A percentile compares a stretch with the other conserved stretches of the same genome.
These are phyloP conservation scores for Calephelis nemesis DNA, from an alignment of 1,140 invertebrate genomes.

Conservation along the genomic window DNA sequence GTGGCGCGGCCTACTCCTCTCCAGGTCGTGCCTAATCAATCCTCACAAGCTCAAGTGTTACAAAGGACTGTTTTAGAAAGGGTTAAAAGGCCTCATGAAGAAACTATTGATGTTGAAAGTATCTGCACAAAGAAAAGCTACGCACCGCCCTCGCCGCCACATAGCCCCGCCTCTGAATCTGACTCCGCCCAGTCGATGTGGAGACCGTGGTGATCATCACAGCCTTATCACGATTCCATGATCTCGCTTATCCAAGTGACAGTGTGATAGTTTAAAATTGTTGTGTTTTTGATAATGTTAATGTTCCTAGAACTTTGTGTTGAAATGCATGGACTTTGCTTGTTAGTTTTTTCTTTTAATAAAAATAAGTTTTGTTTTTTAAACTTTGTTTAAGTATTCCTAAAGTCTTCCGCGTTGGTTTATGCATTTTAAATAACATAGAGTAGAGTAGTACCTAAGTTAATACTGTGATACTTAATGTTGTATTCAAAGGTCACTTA, in stretches of 20 bases:
- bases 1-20: slow-evolving; percentile 63
- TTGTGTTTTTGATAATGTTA: slow-evolving; percentile 65
- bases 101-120: slow-evolving; percentile 52
- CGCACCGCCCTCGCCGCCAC: slow-evolving; percentile 80
- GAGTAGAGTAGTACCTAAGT: slow-evolving; percentile 63
- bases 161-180: slow-evolving; percentile 78
- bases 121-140: slow-evolving; percentile 59
- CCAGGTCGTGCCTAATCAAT: slow-evolving; percentile 75
- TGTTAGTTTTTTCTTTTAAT: slow-evolving; percentile 74
- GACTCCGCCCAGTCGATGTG: slow-evolving; percentile 78
- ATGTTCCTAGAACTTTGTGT: slow-evolving; percentile 69
- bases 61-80: slow-evolving; percentile 53
- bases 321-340: slow-evolving; percentile 62
- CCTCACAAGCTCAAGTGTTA: slow-evolving; percentile 65
- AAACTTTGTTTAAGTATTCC: slow-evolving; percentile 63
- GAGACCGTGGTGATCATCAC: slow-evolving; percentile 75
- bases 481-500: slow-evolving; percentile 42
- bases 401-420: slow-evolving; percentile 64
- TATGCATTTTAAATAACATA: slow-evolving; percentile 57
- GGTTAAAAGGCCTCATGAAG: slow-evolving; percentile 59
- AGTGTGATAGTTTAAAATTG: slow-evolving; percentile 57
- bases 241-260: slow-evolving; percentile 47
- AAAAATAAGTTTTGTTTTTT: slow-evolving; percentile 64
- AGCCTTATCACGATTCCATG: slow-evolving; percentile 33
- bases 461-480: slow-evolving; percentile 64